phyloP scores from a whole-genome alignment of 2,888 invertebrate genomes.

The Pedicia rivosa region DNA sequence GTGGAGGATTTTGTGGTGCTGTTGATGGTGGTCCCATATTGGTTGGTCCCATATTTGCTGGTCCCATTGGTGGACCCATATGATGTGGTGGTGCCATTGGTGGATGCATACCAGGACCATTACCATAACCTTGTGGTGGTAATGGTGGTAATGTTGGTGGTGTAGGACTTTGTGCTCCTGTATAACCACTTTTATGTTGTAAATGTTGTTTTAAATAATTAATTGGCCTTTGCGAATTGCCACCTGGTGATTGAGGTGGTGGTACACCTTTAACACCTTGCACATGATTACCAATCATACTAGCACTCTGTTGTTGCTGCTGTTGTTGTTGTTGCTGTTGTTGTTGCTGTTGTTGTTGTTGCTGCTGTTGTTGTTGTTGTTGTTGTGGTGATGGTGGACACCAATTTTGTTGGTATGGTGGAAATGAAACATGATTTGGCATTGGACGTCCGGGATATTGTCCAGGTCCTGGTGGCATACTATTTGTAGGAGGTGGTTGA shows the following conservation, averaged over 20 bases:
- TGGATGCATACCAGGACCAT: constrained; percentile 35
- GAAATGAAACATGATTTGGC: constrained; percentile 37
- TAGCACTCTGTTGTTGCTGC: too few species aligned
- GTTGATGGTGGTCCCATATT: constrained; percentile 45
- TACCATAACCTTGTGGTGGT: constrained; percentile 37
- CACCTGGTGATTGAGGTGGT: constrained; percentile 34
- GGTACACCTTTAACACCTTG: constrained; percentile 27
- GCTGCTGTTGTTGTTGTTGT: constrained; percentile 28
- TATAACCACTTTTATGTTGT: constrained; percentile 52
- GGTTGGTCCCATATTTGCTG: too few species aligned
- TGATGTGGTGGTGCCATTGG: constrained; percentile 42
- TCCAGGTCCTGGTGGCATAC: constrained; percentile 26
- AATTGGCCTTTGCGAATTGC: constrained; percentile 34
- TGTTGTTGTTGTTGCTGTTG: too few species aligned
- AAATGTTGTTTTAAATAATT: constrained; percentile 55
- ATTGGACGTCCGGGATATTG: constrained; percentile 38
- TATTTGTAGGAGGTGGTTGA: constrained; percentile 22
- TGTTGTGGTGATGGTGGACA: constrained; percentile 28
- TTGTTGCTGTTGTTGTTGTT: constrained; percentile 23
- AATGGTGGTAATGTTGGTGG: too few species aligned
- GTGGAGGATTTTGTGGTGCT: constrained; percentile 33
- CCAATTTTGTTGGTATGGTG: constrained; percentile 29
- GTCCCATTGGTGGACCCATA: constrained; percentile 40
- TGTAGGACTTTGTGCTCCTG: constrained; percentile 35
- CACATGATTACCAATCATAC: constrained; percentile 30